Base-by-base conservation (phyloP, 2,113 vertebrate species). In the Muntiacus reevesi region DNA sequence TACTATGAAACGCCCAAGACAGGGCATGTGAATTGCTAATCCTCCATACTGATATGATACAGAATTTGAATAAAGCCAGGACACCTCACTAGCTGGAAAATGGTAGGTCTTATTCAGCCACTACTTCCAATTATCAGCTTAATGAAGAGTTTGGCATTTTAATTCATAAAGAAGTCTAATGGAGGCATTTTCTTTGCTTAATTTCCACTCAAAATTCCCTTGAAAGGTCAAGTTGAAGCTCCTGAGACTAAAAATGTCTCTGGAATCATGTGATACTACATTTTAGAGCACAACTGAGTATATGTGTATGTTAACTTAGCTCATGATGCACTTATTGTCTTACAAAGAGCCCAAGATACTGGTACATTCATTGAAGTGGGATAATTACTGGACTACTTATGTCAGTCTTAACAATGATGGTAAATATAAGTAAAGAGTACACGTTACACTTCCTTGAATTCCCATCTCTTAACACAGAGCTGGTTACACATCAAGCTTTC, bases 71-170 rank as follows among this genome's bases (percentile, higher is more conserved):
- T 87, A 50, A 43, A 91, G 11, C 1, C 79, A 36, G 67, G 40
- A 84, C 12, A 23, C 36, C 15, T 21, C 12, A 25, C 6, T 40
- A 67, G 67, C 1, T 79, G 12, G 67, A 52, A 95, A 93, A 95
- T 7, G 15, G 11, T 33, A 30, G 71, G 33, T 83, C 30, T 60
- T 50, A 89, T 40, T 76, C 43, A 54, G 30, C 14, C 21, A 91
- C 59, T 71, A 30, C 87, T 96, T 97, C 62, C 1, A 76, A 82
- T 54, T 62, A 83, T 6, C 43, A 45, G 62, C 10, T 54, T 60
- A 92, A 87, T 54, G 9, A 71, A 95, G 25, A 52, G 40, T 55
- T 43, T 90, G 57, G n/a, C 25, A 45, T 84, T 85, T 96, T 81
- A 83, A 94, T 93, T 87, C 40, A 74, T 5, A 36, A 59, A 19